Evolutionary conservation across 2,113 vertebrate genomes (phyloP).

Genomic region (Bubalus kerabau): DNA sequence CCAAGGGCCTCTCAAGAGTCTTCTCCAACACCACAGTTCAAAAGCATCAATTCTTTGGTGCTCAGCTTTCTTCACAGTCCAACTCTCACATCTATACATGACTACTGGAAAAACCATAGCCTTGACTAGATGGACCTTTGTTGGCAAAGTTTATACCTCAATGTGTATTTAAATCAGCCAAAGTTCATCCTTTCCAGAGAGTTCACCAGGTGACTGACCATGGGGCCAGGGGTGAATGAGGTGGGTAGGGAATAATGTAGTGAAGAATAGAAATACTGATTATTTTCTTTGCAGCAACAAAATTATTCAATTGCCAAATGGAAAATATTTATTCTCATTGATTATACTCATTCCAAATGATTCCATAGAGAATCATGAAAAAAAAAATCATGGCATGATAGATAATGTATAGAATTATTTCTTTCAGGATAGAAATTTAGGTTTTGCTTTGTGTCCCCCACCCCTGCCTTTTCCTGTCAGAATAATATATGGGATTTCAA

Average conservation of each 20-base stretch:
- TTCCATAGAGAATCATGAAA: neutral
- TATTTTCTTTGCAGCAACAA: neutral
- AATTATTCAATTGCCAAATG: neutral
- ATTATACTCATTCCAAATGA: constrained; percentile 22
- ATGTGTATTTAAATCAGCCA: neutral
- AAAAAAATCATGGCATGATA: neutral
- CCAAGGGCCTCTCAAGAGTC: too few relatives aligned
- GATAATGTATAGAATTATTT: neutral
- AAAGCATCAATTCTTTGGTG: accelerated
- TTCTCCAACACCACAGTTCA: too few relatives aligned
- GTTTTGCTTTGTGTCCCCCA: neutral
- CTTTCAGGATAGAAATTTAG: neutral
- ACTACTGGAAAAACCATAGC: too few relatives aligned
- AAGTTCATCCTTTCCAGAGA: neutral
- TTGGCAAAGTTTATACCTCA: neutral
- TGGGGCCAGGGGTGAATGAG: accelerated
- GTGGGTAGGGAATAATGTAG: neutral
- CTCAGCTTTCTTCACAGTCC: too few relatives aligned
- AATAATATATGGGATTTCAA: neutral
- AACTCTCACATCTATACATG: too few relatives aligned
- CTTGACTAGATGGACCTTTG: too few relatives aligned
- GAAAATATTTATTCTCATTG: constrained; percentile 28
- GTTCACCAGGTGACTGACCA: neutral
- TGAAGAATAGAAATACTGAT: neutral
- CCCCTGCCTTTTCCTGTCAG: neutral